Evolutionary conservation across 2,113 vertebrate species (phyloP).

Genomic region (Marmota monax): DNA sequence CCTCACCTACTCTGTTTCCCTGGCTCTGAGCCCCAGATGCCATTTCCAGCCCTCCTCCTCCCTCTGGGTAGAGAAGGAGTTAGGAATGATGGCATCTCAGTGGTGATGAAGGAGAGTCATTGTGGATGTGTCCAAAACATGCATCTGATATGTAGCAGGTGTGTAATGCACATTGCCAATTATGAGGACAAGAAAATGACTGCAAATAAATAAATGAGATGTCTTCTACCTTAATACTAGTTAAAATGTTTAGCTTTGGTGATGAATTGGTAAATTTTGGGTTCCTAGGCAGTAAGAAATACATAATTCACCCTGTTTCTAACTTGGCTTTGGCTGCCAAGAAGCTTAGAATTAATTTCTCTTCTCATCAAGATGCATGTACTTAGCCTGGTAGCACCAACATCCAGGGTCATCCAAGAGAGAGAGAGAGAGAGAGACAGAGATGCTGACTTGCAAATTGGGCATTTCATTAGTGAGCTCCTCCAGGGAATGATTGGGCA

Average conservation of each 20-base stretch:
- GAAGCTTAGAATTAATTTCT: conserved; percentile 11
- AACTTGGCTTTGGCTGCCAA: conserved; percentile 19
- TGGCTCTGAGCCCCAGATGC: not conserved
- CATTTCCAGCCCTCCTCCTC: not conserved
- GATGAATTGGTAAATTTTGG: not conserved
- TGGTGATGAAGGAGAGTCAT: not conserved
- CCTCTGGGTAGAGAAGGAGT: not conserved
- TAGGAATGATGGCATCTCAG: not conserved
- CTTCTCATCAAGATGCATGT: not conserved
- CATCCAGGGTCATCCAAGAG: not conserved
- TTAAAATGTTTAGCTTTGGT: not conserved
- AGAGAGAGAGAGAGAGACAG: not conserved
- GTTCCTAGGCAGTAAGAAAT: not conserved
- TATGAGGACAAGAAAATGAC: not conserved
- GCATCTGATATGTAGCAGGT: not conserved
- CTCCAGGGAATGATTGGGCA: not conserved
- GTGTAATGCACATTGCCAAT: not conserved
- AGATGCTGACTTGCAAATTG: not conserved
- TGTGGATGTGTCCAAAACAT: not conserved
- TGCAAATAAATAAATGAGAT: not conserved
- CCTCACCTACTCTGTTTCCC: not conserved
- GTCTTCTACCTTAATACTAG: not conserved
- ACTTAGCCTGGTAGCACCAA: not conserved
- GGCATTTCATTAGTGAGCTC: not conserved
- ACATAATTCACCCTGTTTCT: not conserved